Evolutionary conservation across 2,888 invertebrate genomes (phyloP).

Genomic region (Bembecia ichneumoniformis): DNA sequence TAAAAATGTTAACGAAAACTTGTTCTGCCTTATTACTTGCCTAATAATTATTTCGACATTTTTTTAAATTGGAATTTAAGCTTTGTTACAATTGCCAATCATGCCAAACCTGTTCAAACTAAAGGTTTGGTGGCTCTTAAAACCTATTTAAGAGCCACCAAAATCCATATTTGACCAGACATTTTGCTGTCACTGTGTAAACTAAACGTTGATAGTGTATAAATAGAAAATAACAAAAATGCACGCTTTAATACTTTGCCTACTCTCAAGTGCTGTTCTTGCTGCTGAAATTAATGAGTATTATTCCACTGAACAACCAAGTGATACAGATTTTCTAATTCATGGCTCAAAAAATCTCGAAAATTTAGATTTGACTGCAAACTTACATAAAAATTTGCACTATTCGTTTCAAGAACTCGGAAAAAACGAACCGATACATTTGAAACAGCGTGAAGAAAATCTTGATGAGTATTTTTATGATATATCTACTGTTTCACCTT

Average conservation of each 20-base stretch:
- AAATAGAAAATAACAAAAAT: background rate
- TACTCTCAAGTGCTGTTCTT: background rate
- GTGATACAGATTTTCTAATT: background rate
- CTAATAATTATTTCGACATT: background rate
- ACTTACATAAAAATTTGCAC: conserved; percentile 22
- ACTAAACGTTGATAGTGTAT: no score
- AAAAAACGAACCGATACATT: conserved; percentile 25
- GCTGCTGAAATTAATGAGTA: background rate
- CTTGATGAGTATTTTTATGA: conserved; percentile 26
- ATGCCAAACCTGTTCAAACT: background rate
- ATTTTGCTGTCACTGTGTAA: background rate
- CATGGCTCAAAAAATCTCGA: background rate
- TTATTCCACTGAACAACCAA: background rate
- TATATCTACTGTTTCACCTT: conserved; percentile 10
- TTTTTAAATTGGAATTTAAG: background rate
- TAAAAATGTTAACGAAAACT: background rate
- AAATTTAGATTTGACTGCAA: background rate
- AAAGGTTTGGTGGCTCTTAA: background rate
- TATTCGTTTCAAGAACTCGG: conserved; percentile 31
- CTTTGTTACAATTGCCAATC: background rate
- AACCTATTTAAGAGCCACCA: background rate
- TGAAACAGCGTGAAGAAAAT: conserved; percentile 32
- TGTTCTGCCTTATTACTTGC: background rate
- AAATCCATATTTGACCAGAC: background rate
- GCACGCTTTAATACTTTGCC: background rate